Base-by-base conservation (phyloP, 2,888 invertebrate species). In the Scrobipalpa costella region DNA sequence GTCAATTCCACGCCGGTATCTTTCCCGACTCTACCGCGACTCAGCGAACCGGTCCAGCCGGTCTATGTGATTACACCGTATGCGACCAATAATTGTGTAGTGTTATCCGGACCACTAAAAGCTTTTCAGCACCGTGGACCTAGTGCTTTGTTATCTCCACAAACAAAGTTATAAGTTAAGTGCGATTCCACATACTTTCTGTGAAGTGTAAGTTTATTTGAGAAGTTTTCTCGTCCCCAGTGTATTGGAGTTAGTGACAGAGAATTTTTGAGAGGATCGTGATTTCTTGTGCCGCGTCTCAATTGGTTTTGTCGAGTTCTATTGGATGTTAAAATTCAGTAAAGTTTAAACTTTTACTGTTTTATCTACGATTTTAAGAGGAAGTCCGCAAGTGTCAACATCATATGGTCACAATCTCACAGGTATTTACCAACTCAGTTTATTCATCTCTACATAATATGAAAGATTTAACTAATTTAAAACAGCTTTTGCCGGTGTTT, bases 71-170 rank as follows among this genome's bases (percentile, higher is more conserved):
- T 80, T 82, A 82, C 76, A 80, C 76, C 76, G 81, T 77, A 80
- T 79, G 79, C 76, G 77, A 80, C 78, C 78, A 80, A 79, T 82
- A 80, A 82, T 80, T 81, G 87, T 88, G 84, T 78, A 81, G 84
- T 86, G 85, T 78, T 80, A 77, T 77, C 77, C 72, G 70, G 76
- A 76, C 74, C 69, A 72, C 71, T 71, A 70, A 67, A 68, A 71
- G 78, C 78, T 75, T 75, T 79, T 74, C 73, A 71, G 70, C 71
- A 68, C 61, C 62, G 68, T 73, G 73, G 72, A 78, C 75, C 67
- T 64, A 70, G 77, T 76, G 73, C 62, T 68, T 68, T 63, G 63
- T 55, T 61, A 57, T 57, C 59, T 64, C 61, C 58, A 64, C 62
- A 62, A 70, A 69, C 68, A 63, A 67, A 68, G 67, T 66, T 72